phyloP scores from a whole-genome alignment of 23 tunicate species.

The Trididemnum clinides region DNA sequence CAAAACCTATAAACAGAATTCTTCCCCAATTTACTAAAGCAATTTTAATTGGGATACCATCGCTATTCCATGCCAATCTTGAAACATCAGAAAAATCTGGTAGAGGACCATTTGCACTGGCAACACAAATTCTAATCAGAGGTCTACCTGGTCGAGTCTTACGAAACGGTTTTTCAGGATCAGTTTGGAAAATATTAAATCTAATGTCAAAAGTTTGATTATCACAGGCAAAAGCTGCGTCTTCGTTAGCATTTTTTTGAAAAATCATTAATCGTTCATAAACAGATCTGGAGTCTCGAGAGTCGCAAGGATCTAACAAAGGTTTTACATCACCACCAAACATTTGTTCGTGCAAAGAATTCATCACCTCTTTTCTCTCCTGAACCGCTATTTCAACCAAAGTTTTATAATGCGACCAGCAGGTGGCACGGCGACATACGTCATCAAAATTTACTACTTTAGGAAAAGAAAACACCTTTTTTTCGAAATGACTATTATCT shows the following conservation, averaged over 20 bases:
- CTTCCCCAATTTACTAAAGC: conserved; percentile 61
- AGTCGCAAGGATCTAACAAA: conserved; percentile 43
- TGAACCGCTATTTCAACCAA: conserved; percentile 13
- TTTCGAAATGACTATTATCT: neutral
- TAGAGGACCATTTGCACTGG: neutral
- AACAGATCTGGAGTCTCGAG: neutral
- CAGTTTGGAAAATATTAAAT: conserved; percentile 67
- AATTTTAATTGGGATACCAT: conserved; percentile 71
- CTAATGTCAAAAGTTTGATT: neutral
- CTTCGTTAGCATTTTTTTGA: neutral
- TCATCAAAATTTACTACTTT: conserved; percentile 20
- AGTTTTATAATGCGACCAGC: conserved; percentile 59
- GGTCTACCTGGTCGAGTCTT: conserved; percentile 81
- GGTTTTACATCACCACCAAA: conserved; percentile 52
- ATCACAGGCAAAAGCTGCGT: neutral
- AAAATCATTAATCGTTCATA: conserved; percentile 4
- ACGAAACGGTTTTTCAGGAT: conserved; percentile 43
- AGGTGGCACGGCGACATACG: conserved; percentile 25
- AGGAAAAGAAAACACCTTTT: conserved; percentile 37
- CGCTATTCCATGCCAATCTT: neutral
- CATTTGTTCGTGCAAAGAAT: conserved; percentile 18
- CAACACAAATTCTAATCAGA: conserved; percentile 39
- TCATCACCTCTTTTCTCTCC: neutral
- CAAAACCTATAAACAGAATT: conserved; percentile 62
- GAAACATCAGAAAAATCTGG: conserved; percentile 27